Conservation (phyloP, 2,888 invertebrate species). For the Tanytarsus gracilentus region DNA sequence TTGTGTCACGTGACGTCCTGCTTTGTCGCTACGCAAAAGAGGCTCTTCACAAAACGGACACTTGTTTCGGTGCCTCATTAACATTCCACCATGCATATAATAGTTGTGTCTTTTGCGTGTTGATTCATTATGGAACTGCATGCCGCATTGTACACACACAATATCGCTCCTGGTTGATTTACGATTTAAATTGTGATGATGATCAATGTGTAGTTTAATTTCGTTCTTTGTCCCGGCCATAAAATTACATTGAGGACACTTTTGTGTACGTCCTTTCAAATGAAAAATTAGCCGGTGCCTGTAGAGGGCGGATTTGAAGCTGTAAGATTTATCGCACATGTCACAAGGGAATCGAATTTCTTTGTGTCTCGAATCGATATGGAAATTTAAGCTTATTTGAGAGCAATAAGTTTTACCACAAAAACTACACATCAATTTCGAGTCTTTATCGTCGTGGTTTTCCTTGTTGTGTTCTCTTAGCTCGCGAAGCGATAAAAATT, state of each 20-base stretch:
- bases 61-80: background rate
- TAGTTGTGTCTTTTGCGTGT: background rate
- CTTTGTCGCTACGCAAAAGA: background rate
- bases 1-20: background rate
- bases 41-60: background rate
- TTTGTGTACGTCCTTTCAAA: background rate
- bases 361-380: conserved; percentile 1
- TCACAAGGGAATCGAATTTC: background rate
- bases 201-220: background rate
- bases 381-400: background rate
- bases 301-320: background rate
- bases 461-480: background rate
- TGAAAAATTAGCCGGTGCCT: background rate
- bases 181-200: background rate
- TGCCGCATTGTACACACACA: conserved; percentile 1
- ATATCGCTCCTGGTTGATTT: background rate
- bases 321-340: background rate
- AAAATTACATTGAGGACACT: background rate
- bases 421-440: conserved; percentile 1
- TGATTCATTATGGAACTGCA: background rate
- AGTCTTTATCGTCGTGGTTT: background rate
- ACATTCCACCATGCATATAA: background rate
- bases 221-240: background rate
- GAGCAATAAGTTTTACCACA: background rate
- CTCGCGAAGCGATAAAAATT: background rate